A percentile compares a stretch with the other conserved stretches of the same genome.
Conservation (phyloP, 2,888 invertebrate species). For the Dendrolimus pini region DNA sequence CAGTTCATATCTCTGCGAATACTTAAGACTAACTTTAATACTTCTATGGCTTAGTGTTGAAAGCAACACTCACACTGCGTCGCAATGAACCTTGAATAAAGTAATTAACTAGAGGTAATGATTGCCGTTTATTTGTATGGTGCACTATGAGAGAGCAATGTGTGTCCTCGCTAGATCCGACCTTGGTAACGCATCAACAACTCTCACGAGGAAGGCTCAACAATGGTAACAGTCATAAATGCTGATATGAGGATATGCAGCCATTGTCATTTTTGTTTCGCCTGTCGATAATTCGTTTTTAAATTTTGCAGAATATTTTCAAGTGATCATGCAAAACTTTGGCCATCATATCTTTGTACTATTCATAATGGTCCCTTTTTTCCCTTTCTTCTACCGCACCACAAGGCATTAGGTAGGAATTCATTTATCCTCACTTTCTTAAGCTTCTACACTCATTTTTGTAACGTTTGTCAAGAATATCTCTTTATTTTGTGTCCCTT, state of each 20-base stretch:
- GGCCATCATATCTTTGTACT: no score
- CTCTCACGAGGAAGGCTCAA: slow-evolving; percentile 3
- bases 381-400: no score
- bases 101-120: background rate
- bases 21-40: background rate
- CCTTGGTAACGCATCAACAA: slow-evolving; percentile 16
- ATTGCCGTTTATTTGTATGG: slow-evolving; percentile 10
- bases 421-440: no score
- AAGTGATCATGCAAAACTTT: no score
- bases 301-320: background rate
- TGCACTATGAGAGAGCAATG: slow-evolving; percentile 14
- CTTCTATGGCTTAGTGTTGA: background rate
- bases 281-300: background rate
- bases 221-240: background rate
- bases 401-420: no score
- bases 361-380: no score
- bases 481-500: no score
- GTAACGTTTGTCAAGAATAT: no score
- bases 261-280: background rate
- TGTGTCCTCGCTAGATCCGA: slow-evolving; percentile 2
- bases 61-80: background rate
- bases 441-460: no score
- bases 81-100: background rate
- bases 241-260: background rate
- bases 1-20: no score